Conservation (phyloP, 2,888 invertebrate species). For the Eretmocerus hayati region DNA sequence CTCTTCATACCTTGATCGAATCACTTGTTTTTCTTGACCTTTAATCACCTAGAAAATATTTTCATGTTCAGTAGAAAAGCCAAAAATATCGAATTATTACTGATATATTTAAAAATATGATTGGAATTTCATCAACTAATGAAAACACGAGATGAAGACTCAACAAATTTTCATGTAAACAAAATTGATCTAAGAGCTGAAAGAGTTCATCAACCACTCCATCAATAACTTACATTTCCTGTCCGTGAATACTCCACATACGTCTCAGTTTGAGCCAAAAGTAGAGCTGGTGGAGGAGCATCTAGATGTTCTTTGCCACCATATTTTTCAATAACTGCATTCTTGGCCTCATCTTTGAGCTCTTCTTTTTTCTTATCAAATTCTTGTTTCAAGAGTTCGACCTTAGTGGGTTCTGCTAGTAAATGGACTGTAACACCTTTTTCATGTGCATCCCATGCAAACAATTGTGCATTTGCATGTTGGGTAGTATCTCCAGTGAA, state of each 20-base stretch:
- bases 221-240: constrained; percentile 71
- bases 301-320: constrained; percentile 91
- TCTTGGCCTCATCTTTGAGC: constrained; percentile 78
- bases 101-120: not conserved
- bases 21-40: constrained; percentile 81
- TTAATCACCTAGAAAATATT: constrained; percentile 49
- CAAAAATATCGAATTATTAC: too few species aligned
- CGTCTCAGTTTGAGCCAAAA: constrained; percentile 90
- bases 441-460: constrained; percentile 96
- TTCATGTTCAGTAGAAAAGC: not conserved
- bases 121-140: too few species aligned
- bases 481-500: constrained; percentile 88
- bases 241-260: constrained; percentile 93
- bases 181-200: too few species aligned
- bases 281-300: constrained; percentile 79
- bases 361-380: constrained; percentile 85
- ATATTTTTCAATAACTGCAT: constrained; percentile 83
- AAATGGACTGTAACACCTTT: constrained; percentile 91
- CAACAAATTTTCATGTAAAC: too few species aligned
- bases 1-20: constrained; percentile 88
- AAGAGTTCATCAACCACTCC: too few species aligned
- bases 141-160: too few species aligned
- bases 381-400: constrained; percentile 84
- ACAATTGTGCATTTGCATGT: constrained; percentile 87
- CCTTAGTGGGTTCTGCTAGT: constrained; percentile 94